phyloP scores from a whole-genome alignment of 2,797 vertebrate species.

The Xiphorhynchus erythropygius region DNA sequence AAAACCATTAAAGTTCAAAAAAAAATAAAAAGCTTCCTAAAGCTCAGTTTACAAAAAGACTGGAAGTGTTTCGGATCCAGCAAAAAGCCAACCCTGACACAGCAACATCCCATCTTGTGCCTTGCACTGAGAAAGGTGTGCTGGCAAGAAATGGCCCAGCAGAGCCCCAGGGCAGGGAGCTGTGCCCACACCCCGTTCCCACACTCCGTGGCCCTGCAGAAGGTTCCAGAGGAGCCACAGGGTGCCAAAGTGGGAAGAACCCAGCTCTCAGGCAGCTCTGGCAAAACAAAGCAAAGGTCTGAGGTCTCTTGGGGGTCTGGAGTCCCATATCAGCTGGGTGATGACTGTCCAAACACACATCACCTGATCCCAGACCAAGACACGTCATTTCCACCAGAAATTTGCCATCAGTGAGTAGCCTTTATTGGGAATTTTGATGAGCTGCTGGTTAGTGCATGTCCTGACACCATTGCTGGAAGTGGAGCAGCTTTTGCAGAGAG shows the following conservation, averaged over 20 bases:
- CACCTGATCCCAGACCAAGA: neutral
- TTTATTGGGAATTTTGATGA: neutral
- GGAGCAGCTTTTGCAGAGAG: neutral
- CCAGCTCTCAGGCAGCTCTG: neutral
- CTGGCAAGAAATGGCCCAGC: neutral
- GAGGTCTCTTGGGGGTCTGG: neutral
- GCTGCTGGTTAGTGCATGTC: neutral
- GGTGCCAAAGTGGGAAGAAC: neutral
- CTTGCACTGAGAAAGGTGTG: fast-evolving
- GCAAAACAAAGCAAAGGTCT: neutral
- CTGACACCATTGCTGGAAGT: neutral
- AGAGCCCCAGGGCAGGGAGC: fast-evolving
- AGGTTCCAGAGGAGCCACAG: neutral
- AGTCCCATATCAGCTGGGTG: neutral
- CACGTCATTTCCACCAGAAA: neutral
- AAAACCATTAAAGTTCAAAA: neutral
- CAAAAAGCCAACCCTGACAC: neutral
- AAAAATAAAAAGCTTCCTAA: neutral
- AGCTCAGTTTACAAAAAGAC: neutral
- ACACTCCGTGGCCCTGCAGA: neutral
- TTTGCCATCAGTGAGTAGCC: neutral
- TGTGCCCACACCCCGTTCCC: neutral
- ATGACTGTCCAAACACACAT: neutral
- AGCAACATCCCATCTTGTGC: neutral
- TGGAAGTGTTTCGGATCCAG: neutral